Base-by-base conservation (phyloP, 2,888 invertebrate genomes). In the Monoplex corrugatus region DNA sequence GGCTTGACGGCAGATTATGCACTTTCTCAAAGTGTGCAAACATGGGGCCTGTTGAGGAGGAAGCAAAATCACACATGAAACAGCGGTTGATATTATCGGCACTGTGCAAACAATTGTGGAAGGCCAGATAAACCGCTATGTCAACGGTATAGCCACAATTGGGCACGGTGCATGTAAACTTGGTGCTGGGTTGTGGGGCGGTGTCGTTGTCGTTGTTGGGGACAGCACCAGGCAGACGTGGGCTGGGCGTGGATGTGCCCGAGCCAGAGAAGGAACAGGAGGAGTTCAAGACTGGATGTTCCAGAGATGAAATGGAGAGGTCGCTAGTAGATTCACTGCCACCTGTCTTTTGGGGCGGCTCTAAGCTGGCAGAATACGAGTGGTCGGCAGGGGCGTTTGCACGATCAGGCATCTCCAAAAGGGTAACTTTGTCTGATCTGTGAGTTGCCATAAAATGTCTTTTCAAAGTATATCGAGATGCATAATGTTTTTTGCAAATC, bases 391-490 rank as follows among this genome's bases (percentile, higher is more conserved):
- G 90, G 16, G 87, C 83, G 57, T 87, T 89, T 10, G 80, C 45
- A 80, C 92, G 92, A 32, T 86, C 88, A 63, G 88, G 88, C 50
- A 89, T 16, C 2, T 19, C 32, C 87, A 92, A 93, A 35, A 80
- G 63, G 89, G 89, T 91, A 32, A 87, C 90, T 28, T 91, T 85
- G 2, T 80, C 86, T 6, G 87, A 86, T 43, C 72, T 87, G 86
- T 92, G 92, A 45, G 89, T 91, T n/a, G 88, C 89, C 19, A 78
- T n/a, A n/a, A n/a, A n/a, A 89, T 92, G 92, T 28, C 92, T 88
- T 50, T 91, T 92, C 50, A 92, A 85, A 28, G 90, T 90, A 44
- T 83, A 84, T 28, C 72, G 44, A 63, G 92, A 89, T 50, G 89
- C 44, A 89, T 89, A 92, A 2, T 44, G 40, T 43, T 40, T 80